phyloP scores from a whole-genome alignment of 2,113 vertebrate genomes.

The Poeciliopsis turrubarensis region DNA sequence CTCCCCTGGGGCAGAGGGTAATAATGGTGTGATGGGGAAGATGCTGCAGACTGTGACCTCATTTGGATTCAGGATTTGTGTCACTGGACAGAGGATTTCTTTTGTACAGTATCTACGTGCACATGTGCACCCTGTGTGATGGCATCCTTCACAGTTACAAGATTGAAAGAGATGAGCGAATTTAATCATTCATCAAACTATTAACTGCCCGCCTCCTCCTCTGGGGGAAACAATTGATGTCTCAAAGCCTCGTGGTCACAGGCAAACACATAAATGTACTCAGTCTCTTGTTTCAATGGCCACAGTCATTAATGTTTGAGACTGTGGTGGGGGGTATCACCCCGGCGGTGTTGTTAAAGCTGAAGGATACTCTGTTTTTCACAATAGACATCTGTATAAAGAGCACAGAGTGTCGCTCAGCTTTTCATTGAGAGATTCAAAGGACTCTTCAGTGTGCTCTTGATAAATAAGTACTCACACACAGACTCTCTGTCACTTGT shows the following conservation, averaged over 20 bases:
- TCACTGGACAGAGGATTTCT: slow-evolving; percentile 37
- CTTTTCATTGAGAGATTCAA: slow-evolving; percentile 20
- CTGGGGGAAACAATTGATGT: slow-evolving; percentile 5
- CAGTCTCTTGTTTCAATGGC: slow-evolving; percentile 11
- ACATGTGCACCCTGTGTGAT: slow-evolving; percentile 14
- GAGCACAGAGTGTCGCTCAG: slow-evolving; percentile 14
- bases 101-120: slow-evolving; percentile 25
- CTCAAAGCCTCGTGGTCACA: slow-evolving; percentile 16
- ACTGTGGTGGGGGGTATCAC: not conserved
- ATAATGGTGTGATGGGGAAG: slow-evolving; percentile 68
- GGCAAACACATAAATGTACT: slow-evolving; percentile 16
- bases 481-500: not conserved
- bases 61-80: slow-evolving; percentile 68
- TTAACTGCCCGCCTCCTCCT: slow-evolving; percentile 57
- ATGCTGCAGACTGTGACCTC: slow-evolving; percentile 71
- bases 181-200: slow-evolving; percentile 58
- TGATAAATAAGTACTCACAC: not conserved
- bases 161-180: slow-evolving; percentile 46
- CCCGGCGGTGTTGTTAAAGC: slow-evolving; percentile 24
- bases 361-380: slow-evolving; percentile 40
- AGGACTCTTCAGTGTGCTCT: slow-evolving; percentile 4
- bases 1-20: slow-evolving; percentile 62
- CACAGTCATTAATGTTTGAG: slow-evolving; percentile 2
- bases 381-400: slow-evolving; percentile 30
- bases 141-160: slow-evolving; percentile 47